Percentiles rank a stretch among this genome's conserved stretches.
phyloP scores from a whole-genome alignment of 2,113 vertebrate species.

The Nerophis ophidion region DNA sequence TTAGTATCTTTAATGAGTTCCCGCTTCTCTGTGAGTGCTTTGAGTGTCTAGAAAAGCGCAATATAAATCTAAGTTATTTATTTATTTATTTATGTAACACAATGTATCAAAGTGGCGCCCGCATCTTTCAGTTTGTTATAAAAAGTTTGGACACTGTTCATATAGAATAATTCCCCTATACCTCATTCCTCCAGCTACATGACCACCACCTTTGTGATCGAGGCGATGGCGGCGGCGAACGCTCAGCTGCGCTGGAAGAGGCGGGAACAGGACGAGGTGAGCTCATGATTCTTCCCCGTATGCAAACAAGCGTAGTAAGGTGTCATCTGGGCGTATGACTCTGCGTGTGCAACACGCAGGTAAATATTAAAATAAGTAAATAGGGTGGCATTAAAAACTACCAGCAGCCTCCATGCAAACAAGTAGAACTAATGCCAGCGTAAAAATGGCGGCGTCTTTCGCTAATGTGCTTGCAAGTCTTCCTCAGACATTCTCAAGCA shows the following conservation, averaged over 20 bases:
- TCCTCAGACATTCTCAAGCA: not conserved
- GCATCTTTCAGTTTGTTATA: no score
- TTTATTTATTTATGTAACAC: no score
- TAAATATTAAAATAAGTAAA: constrained; percentile 8
- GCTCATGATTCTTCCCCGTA: not conserved
- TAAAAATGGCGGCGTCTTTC: not conserved
- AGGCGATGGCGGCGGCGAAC: constrained; percentile 96
- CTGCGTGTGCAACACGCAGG: not conserved
- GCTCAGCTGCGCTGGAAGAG: constrained; percentile 93
- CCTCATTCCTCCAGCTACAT: constrained; percentile 76
- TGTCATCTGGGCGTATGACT: not conserved
- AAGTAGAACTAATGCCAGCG: constrained; percentile 10
- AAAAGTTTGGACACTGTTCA: no score
- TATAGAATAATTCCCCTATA: not conserved
- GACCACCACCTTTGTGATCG: constrained; percentile 95
- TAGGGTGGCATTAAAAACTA: not conserved
- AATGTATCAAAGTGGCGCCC: no score
- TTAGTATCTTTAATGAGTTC: no score
- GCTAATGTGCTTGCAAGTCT: constrained; percentile 5
- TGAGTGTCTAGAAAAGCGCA: no score
- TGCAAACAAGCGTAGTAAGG: constrained; percentile 1
- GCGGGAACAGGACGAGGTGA: constrained; percentile 85
- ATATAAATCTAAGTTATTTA: no score
- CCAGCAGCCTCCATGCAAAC: not conserved
- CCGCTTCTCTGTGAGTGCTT: no score